Evolutionary conservation across 1,140 invertebrate species (phyloP), one percentile per base, ranked within the genome.

Genomic region (Zaprionus inermis): DNA sequence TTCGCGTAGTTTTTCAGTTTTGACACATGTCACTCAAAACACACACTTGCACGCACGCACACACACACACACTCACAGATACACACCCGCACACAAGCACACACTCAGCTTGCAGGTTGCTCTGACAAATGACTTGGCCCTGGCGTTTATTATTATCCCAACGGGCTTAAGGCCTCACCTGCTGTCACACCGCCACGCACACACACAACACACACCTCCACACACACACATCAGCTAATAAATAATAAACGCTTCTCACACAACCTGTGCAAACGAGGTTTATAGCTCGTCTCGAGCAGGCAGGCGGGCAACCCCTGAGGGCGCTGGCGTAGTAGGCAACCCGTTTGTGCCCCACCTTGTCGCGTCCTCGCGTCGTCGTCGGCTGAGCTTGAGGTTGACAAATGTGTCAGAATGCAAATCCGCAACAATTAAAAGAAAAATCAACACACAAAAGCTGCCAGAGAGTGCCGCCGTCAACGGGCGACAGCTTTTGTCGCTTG

Each of bases 351-450:
- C n/a, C 24, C 1, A 5, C 24, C 24, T 28, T 4, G 46, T 0
- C 24, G 22, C 41, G 22, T 30, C n/a, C n/a, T n/a, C 63, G 56
- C 28, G 60, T 28, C 41, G 38, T 18, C 59, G 36, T 46, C 56
- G 73, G 73, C 63, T 79, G 76, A 86, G 82, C 79, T 91, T 91
- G 90, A 91, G 90, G 90, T 91, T 91, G 90, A 91, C 90, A 91
- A 91, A 91, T 91, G 90, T 91, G 90, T 91, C 90, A 91, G 90
- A 91, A 91, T 86, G 90, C 90, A 91, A 91, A 91, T 91, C 90
- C 90, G 90, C 90, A 91, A 91, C 90, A 91, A 91, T 91, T 91
- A 91, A 91, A 91, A 91, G 80, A 91, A 91, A 91, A 90, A 91
- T 91, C 90, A 91, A 91, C 90, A 91, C 74, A 83, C 74, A 83